These are phyloP conservation scores for Pardosa pseudoannulata DNA, from an alignment of 2,888 invertebrate genomes.

Conservation along the genomic window DNA sequence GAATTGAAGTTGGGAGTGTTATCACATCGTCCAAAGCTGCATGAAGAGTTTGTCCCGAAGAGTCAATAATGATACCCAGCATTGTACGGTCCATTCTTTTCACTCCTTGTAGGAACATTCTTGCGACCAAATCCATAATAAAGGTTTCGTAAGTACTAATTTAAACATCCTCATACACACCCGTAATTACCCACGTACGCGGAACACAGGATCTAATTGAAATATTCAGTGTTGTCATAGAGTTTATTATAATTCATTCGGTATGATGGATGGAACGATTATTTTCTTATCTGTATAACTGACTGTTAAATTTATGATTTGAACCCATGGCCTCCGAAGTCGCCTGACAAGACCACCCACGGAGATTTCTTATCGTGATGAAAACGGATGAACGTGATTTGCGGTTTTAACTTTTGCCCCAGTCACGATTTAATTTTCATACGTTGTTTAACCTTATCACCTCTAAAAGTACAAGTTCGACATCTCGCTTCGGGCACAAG, in stretches of 20 bases:
- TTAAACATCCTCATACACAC: no score
- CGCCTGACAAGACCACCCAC: constrained; percentile 8
- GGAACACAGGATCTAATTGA: neutral
- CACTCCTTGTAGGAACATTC: no score
- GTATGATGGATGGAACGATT: neutral
- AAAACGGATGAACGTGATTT: constrained; percentile 12
- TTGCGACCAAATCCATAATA: no score
- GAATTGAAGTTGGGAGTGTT: no score
- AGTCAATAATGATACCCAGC: no score
- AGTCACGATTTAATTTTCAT: constrained; percentile 6
- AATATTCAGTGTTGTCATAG: neutral
- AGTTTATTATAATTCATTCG: neutral
- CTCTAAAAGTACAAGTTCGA: neutral
- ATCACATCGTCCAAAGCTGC: no score
- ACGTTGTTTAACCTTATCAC: constrained; percentile 10
- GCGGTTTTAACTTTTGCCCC: neutral
- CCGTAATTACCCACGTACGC: no score
- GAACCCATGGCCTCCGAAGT: neutral
- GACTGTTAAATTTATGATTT: neutral
- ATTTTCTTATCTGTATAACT: neutral
- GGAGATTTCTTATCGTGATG: constrained; percentile 5
- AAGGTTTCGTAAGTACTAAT: no score
- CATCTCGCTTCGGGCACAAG: neutral
- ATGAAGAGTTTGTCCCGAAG: no score
- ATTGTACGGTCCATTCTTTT: no score